Conservation (phyloP, 2,797 vertebrate genomes). For the Eospalax fontanierii region DNA sequence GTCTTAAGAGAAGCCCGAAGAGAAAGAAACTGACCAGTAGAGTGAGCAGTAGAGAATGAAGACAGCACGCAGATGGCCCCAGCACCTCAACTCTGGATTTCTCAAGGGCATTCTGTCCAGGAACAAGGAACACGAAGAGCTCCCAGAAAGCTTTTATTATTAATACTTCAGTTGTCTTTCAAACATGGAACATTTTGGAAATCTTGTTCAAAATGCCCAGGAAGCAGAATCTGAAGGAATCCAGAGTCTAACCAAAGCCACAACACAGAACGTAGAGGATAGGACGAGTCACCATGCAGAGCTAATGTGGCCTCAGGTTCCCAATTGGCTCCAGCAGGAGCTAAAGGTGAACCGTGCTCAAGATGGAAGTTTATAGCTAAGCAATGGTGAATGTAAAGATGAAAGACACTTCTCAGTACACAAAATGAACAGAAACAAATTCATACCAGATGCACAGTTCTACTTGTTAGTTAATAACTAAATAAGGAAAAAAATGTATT, state of each 20-base stretch:
- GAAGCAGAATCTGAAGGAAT: constrained; percentile 68
- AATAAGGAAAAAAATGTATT: constrained; percentile 5
- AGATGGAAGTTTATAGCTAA: background rate
- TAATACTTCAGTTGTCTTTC: background rate
- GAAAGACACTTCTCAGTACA: constrained; percentile 22
- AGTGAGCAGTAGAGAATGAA: background rate
- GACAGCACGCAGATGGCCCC: constrained; percentile 30
- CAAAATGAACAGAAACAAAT: constrained; percentile 6
- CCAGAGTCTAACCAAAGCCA: constrained; percentile 56
- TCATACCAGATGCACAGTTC: background rate
- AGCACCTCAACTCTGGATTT: constrained; percentile 65
- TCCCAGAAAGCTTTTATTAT: background rate
- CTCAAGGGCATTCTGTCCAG: background rate
- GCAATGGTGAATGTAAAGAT: accelerated
- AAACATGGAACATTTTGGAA: constrained; percentile 23
- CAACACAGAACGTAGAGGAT: background rate
- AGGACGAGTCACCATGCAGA: constrained; percentile 64
- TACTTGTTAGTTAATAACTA: background rate
- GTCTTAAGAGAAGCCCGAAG: background rate
- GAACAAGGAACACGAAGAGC: background rate
- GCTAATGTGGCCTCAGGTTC: background rate
- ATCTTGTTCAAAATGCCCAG: background rate
- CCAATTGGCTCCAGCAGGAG: background rate
- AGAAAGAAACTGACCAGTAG: background rate
- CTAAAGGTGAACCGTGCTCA: background rate